Evolutionary conservation across 1,140 invertebrate genomes (phyloP).

Genomic region (Lutraria rhynchaena): DNA sequence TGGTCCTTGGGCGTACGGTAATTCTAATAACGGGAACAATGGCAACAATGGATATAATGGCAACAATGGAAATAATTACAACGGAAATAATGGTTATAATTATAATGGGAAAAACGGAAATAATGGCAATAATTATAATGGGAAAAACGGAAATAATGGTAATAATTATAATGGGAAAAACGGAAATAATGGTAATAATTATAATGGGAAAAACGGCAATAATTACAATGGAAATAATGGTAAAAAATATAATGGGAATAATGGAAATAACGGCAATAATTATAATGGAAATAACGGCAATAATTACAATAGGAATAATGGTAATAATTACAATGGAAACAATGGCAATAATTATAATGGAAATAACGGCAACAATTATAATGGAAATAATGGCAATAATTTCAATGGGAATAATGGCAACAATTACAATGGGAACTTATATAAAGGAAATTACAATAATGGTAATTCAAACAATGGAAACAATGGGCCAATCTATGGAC

Average conservation of each 20-base stretch:
- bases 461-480: no score
- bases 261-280: neutral
- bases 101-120: neutral
- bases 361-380: neutral
- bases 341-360: neutral
- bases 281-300: neutral
- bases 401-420: neutral
- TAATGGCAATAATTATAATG: neutral
- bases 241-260: slow-evolving; percentile 9
- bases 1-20: neutral
- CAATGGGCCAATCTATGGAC: neutral
- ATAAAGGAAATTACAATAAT: neutral
- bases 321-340: neutral
- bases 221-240: neutral
- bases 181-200: neutral
- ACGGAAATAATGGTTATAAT: neutral
- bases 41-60: neutral
- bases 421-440: neutral
- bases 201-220: neutral
- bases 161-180: neutral
- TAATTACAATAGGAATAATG: neutral
- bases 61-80: slow-evolving; percentile 1
- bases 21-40: neutral
- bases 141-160: neutral
- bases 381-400: neutral